These are phyloP conservation scores for Synanthedon vespiformis DNA, from an alignment of 2,888 invertebrate species.

Conservation along the genomic window DNA sequence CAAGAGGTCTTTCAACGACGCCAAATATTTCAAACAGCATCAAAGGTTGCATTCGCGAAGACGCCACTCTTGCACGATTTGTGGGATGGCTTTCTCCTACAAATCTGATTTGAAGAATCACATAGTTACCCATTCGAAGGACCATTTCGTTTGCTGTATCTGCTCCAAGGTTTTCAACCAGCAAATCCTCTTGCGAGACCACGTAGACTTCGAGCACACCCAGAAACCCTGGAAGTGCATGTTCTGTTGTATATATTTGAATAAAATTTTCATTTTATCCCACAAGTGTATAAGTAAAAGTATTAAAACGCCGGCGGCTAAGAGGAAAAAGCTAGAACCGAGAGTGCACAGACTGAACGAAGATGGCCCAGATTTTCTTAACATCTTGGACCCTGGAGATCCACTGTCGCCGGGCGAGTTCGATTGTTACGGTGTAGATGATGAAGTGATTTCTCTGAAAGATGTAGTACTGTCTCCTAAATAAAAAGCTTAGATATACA, in stretches of 20 bases:
- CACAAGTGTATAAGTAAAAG: background rate
- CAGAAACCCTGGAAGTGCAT: background rate
- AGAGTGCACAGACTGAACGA: background rate
- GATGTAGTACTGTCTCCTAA: background rate
- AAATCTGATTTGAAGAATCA: constrained; percentile 59
- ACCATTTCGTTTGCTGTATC: constrained; percentile 7
- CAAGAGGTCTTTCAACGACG: background rate
- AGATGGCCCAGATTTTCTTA: background rate
- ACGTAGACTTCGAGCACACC: background rate
- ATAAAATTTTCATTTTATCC: background rate
- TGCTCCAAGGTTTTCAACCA: background rate
- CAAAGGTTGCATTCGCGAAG: background rate
- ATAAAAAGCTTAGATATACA: no score
- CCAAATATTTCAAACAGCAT: background rate
- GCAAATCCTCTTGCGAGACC: background rate
- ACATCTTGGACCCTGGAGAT: background rate
- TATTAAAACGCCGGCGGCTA: background rate
- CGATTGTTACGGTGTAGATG: background rate
- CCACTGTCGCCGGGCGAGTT: background rate
- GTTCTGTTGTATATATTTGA: background rate
- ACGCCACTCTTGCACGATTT: constrained; percentile 44
- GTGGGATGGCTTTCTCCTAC: constrained; percentile 52
- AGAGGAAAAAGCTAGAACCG: background rate
- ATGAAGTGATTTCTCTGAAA: background rate
- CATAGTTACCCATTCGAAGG: constrained; percentile 51